Percentiles rank a stretch among this genome's conserved stretches.
phyloP scores from a whole-genome alignment of 1,140 invertebrate species.

The Nasonia vitripennis region DNA sequence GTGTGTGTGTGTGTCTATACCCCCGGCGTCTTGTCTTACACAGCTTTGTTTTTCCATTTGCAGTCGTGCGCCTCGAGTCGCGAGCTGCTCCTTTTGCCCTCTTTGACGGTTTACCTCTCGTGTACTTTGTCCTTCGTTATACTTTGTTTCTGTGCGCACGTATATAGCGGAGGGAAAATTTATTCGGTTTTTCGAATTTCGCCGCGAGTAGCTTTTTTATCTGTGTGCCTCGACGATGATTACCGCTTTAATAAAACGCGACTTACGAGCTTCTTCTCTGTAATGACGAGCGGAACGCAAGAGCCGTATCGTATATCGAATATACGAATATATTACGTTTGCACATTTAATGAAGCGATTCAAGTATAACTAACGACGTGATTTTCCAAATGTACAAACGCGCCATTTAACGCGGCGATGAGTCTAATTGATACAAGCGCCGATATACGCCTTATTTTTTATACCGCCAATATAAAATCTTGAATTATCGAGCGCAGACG shows the following conservation, averaged over 20 bases:
- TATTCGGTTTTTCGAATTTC: conserved; percentile 6
- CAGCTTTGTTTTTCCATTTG: conserved; percentile 43
- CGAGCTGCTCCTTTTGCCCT: conserved; percentile 9
- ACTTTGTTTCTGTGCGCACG: conserved; percentile 3
- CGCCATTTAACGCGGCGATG: too few species aligned
- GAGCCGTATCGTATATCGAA: neutral
- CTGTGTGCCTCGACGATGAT: neutral
- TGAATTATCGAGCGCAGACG: too few species aligned
- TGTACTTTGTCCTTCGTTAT: conserved; percentile 31
- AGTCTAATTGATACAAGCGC: neutral
- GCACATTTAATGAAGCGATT: conserved; percentile 21
- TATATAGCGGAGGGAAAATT: neutral
- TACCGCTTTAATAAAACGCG: neutral
- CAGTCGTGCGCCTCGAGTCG: neutral
- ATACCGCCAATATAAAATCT: too few species aligned
- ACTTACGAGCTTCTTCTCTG: neutral
- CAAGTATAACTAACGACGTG: conserved; percentile 8
- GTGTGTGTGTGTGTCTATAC: too few species aligned
- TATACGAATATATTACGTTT: neutral
- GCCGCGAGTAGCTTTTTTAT: too few species aligned
- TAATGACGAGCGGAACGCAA: neutral
- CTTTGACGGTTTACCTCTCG: conserved; percentile 28
- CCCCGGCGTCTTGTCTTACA: conserved; percentile 30
- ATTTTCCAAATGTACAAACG: conserved; percentile 15
- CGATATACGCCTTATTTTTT: too few species aligned